phyloP scores from a whole-genome alignment of 2,113 vertebrate species.

The Sceloporus undulatus region DNA sequence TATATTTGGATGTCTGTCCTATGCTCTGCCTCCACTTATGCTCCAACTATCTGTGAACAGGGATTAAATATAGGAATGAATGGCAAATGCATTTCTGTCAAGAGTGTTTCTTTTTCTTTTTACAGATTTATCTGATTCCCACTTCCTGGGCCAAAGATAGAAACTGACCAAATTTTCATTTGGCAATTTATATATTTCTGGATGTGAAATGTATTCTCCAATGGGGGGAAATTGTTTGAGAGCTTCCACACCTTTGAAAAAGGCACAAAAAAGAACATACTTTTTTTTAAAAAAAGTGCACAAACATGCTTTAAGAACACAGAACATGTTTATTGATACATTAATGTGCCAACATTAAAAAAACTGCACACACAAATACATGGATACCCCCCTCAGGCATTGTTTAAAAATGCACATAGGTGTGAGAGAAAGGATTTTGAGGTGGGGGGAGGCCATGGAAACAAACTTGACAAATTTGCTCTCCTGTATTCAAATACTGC shows the following conservation, averaged over 20 bases:
- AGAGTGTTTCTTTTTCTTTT: not conserved
- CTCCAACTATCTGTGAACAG: not conserved
- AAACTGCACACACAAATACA: not conserved
- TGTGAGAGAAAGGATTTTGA: not conserved
- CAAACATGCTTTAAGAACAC: no score
- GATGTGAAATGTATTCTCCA: not conserved
- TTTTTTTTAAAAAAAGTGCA: not conserved
- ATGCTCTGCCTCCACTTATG: not conserved
- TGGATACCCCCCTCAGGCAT: no score
- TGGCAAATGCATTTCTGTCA: not conserved
- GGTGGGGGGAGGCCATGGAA: not conserved
- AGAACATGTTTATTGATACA: not conserved
- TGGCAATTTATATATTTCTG: not conserved
- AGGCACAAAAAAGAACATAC: not conserved
- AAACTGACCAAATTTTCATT: not conserved
- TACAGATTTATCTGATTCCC: not conserved
- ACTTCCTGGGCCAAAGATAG: not conserved
- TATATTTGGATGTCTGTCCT: not conserved
- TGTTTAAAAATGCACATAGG: not conserved
- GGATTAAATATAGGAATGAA: not conserved
- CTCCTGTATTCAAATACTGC: not conserved
- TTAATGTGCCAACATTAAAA: not conserved
- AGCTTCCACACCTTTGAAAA: not conserved
- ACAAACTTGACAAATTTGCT: not conserved
- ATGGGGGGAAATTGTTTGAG: not conserved